Evolutionary conservation across 2,888 invertebrate genomes (phyloP).

Genomic region (Sphaeridia pumilis): DNA sequence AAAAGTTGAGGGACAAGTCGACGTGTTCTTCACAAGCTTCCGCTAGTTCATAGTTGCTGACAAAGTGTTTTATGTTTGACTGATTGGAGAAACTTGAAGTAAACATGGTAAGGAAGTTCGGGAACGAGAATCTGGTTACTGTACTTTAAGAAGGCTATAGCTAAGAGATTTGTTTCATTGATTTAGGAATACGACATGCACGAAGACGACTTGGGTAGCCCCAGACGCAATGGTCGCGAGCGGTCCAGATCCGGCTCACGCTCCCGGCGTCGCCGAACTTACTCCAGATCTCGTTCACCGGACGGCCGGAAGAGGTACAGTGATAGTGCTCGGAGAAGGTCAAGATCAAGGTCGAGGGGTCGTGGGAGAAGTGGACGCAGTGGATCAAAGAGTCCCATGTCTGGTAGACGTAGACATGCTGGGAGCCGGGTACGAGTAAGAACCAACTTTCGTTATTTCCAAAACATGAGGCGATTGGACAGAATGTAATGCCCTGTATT

Average conservation of each 20-base stretch:
- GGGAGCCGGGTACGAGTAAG: neutral
- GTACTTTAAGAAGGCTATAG: too few relatives aligned
- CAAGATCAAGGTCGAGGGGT: neutral
- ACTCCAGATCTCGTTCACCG: neutral
- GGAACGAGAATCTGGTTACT: too few relatives aligned
- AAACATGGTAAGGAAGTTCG: too few relatives aligned
- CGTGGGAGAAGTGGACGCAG: neutral
- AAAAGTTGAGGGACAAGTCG: too few relatives aligned
- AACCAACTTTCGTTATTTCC: too few relatives aligned
- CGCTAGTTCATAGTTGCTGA: too few relatives aligned
- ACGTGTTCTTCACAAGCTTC: too few relatives aligned
- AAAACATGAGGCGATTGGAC: too few relatives aligned
- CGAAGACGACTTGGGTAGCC: neutral
- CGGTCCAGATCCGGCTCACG: neutral
- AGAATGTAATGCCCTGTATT: too few relatives aligned
- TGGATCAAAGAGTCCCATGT: neutral
- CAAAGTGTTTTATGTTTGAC: too few relatives aligned
- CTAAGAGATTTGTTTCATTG: neutral
- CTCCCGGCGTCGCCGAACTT: neutral
- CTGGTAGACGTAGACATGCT: neutral
- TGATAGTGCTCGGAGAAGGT: neutral
- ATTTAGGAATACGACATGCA: neutral
- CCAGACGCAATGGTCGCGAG: neutral
- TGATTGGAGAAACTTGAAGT: too few relatives aligned
- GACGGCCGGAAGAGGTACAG: neutral